These are phyloP conservation scores for Automeris io DNA, from an alignment of 2,888 invertebrate species.

Conservation along the genomic window DNA sequence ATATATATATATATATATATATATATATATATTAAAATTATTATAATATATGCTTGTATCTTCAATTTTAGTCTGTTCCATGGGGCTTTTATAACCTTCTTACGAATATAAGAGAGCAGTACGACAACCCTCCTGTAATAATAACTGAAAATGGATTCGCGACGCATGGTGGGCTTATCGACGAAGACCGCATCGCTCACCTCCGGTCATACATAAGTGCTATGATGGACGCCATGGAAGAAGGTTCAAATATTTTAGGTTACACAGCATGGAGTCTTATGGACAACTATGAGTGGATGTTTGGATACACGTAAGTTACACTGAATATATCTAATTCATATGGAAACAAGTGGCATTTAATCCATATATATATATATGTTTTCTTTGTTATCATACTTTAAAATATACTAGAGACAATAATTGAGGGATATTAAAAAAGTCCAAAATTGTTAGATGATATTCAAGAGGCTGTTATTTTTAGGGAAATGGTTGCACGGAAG, in stretches of 20 bases:
- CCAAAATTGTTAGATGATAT: no score
- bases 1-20: no score
- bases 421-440: no score
- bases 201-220: conserved; percentile 49
- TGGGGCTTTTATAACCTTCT: conserved; percentile 75
- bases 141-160: conserved; percentile 76
- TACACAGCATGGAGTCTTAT: conserved; percentile 79
- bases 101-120: conserved; percentile 57
- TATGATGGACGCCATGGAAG: conserved; percentile 56
- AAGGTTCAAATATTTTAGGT: conserved; percentile 56
- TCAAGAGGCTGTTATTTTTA: no score
- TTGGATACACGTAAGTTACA: conserved; percentile 72
- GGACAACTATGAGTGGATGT: conserved; percentile 80
- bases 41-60: not conserved
- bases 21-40: not conserved
- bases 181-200: conserved; percentile 52
- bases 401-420: no score
- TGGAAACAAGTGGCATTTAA: no score
- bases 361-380: no score
- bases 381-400: no score
- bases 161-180: conserved; percentile 36
- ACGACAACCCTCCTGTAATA: conserved; percentile 69
- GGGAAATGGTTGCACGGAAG: no score
- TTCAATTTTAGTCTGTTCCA: conserved; percentile 38
- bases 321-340: no score